Conservation (phyloP, 2,797 vertebrate species). For the Takifugu rubripes region DNA sequence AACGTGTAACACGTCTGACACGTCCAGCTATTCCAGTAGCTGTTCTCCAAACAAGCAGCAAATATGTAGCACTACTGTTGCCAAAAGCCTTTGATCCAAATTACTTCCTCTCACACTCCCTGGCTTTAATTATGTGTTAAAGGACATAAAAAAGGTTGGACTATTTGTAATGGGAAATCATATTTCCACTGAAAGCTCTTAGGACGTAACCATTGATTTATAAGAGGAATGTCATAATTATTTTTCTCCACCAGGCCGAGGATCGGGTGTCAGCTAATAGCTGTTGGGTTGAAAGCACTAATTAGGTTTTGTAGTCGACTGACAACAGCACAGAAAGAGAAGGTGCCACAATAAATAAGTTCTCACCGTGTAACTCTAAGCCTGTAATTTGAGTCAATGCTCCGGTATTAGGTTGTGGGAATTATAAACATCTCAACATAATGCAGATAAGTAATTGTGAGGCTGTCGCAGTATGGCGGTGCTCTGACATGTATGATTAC, state of each 20-base stretch:
- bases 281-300: slow-evolving; percentile 86
- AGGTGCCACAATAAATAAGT: slow-evolving; percentile 88
- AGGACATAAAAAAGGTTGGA: slow-evolving; percentile 90
- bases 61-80: slow-evolving; percentile 79
- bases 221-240: slow-evolving; percentile 90
- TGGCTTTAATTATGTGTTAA: slow-evolving; percentile 92
- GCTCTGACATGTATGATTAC: slow-evolving; percentile 76
- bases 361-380: slow-evolving; percentile 79
- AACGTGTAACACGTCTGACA: slow-evolving; percentile 71
- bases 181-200: slow-evolving; percentile 88
- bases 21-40: slow-evolving; percentile 78
- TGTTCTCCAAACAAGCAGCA: slow-evolving; percentile 76
- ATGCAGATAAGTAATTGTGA: slow-evolving; percentile 83
- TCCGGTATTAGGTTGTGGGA: slow-evolving; percentile 81
- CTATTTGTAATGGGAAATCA: slow-evolving; percentile 95
- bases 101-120: slow-evolving; percentile 91
- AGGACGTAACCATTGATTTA: slow-evolving; percentile 92
- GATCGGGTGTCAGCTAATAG: slow-evolving; percentile 86
- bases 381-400: slow-evolving; percentile 89
- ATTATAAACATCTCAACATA: slow-evolving; percentile 84
- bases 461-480: slow-evolving; percentile 64
- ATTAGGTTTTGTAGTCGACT: slow-evolving; percentile 88
- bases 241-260: slow-evolving; percentile 79
- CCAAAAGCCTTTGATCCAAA: slow-evolving; percentile 91
- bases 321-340: slow-evolving; percentile 80